Evolutionary conservation across 2,113 vertebrate genomes (phyloP), one percentile per base, ranked within the genome.

Genomic region (Rhea americana): DNA sequence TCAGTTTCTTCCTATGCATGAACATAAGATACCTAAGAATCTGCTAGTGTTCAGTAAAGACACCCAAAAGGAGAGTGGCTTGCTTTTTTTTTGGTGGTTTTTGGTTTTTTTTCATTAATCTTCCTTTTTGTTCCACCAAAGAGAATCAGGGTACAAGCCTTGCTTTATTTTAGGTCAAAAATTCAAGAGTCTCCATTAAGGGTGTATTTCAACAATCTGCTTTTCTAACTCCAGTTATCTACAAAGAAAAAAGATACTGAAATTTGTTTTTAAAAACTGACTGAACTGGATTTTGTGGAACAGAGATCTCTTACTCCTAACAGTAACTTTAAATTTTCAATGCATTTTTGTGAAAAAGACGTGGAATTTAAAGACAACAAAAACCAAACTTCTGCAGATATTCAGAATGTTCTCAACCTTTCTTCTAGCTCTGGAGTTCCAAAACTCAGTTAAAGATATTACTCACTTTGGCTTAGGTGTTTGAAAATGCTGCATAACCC

Each of bases 1-100:
- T 97, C 94, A 97, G 91, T 92, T 97, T 97, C n/a, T 87, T 90
- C 94, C 96, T 93, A 45, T 92, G 5, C 81, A 86, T 95, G 86
- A 91, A 67, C 85, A 30, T 11, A 6, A 71, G 45, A 50, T 22
- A 1, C 39, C 12, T 32, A 21, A 48, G 87, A 66, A 28, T 55
- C 65, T 41, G 24, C 68, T 41, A 59, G 63, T 13, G 25, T 56
- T 84, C 28, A 6, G 41, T 15, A 26, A 9, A 13, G 37, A 17
- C 9, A 89, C 24, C 37, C 39, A 41, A 19, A 9, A 3, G 41
- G 73, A 37, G 48, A 73, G 25, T 56, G 58, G 11, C 15, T 86
- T 35, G 67, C 5, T 59, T 76, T 43, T 43, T 43, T 41, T 41
- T 41, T 41, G n/a, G 32, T 62, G 55, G 35, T 35, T 35, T 35